These are phyloP conservation scores for Akabosia matsudoensis DNA, from an alignment of 1,140 invertebrate species.

Conservation along the genomic window DNA sequence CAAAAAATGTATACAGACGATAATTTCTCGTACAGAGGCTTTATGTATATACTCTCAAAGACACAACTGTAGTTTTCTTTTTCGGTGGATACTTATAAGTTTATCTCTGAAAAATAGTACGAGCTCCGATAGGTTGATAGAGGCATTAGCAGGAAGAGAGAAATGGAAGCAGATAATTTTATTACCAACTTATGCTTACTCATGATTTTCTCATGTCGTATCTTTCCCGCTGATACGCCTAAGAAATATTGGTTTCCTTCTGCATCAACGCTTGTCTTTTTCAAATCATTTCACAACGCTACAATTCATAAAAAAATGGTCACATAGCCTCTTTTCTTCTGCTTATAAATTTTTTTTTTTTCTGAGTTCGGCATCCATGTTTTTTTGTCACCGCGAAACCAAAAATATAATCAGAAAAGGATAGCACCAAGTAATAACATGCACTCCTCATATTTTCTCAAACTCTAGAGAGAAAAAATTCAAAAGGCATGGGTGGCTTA, in stretches of 20 bases:
- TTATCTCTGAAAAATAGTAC: no score
- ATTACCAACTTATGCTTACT: slow-evolving; percentile 24
- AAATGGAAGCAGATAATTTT: slow-evolving; percentile 17
- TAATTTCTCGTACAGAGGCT: background rate
- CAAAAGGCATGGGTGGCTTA: no score
- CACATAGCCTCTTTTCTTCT: background rate
- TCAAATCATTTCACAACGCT: slow-evolving; percentile 20
- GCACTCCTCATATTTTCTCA: no score
- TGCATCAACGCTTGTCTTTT: slow-evolving; percentile 23
- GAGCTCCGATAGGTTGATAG: no score
- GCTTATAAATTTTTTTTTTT: background rate
- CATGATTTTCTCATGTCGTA: slow-evolving; percentile 19
- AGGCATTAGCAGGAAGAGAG: background rate
- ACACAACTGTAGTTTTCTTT: no score
- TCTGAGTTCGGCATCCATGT: background rate
- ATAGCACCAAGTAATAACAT: no score
- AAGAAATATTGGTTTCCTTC: slow-evolving; percentile 21
- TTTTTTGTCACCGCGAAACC: no score
- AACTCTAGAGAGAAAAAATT: no score
- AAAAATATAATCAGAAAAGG: no score
- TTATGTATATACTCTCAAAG: no score
- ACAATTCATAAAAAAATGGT: slow-evolving; percentile 17
- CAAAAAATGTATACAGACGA: background rate
- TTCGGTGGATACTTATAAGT: no score
- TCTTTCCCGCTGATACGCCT: slow-evolving; percentile 1